Percentiles rank a stretch among this genome's conserved stretches.
phyloP scores from a whole-genome alignment of 2,888 invertebrate genomes.

The Notocelia uddmanniana region DNA sequence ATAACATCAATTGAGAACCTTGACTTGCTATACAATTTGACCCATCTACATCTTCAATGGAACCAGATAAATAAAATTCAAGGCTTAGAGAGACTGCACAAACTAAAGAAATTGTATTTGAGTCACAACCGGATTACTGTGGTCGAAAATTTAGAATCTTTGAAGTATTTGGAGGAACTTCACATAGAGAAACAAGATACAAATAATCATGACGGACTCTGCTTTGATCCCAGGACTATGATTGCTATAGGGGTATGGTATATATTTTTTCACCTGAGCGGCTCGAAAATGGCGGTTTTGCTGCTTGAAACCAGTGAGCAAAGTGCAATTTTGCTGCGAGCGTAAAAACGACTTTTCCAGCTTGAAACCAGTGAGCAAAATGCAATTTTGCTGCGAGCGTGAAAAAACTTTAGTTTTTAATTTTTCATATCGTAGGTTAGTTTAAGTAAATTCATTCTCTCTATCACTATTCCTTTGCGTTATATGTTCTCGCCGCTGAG shows the following conservation, averaged over 20 bases:
- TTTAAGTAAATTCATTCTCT: too few species aligned
- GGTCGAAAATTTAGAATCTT: slow-evolving; percentile 88
- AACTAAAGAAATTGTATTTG: slow-evolving; percentile 92
- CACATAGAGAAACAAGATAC: slow-evolving; percentile 89
- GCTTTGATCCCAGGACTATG: slow-evolving; percentile 88
- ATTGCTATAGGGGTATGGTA: slow-evolving; percentile 84
- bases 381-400: too few species aligned
- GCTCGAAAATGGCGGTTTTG: too few species aligned
- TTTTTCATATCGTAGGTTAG: too few species aligned
- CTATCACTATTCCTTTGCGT: too few species aligned
- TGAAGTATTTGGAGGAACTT: slow-evolving; percentile 87
- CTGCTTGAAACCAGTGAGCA: too few species aligned
- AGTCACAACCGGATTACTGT: slow-evolving; percentile 89
- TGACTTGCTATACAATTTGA: slow-evolving; percentile 87
- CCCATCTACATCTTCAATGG: slow-evolving; percentile 90
- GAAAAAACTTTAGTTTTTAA: too few species aligned
- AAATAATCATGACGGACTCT: slow-evolving; percentile 83
- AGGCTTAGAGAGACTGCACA: slow-evolving; percentile 86
- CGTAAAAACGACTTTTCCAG: too few species aligned
- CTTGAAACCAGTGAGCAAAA: too few species aligned
- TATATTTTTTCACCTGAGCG: too few species aligned
- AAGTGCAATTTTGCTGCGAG: too few species aligned
- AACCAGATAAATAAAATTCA: slow-evolving; percentile 91
- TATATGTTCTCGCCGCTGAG: too few species aligned
- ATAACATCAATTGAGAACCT: slow-evolving; percentile 91